These are phyloP conservation scores for Eupithecia vulgata DNA, from an alignment of 2,888 invertebrate species.

Conservation along the genomic window DNA sequence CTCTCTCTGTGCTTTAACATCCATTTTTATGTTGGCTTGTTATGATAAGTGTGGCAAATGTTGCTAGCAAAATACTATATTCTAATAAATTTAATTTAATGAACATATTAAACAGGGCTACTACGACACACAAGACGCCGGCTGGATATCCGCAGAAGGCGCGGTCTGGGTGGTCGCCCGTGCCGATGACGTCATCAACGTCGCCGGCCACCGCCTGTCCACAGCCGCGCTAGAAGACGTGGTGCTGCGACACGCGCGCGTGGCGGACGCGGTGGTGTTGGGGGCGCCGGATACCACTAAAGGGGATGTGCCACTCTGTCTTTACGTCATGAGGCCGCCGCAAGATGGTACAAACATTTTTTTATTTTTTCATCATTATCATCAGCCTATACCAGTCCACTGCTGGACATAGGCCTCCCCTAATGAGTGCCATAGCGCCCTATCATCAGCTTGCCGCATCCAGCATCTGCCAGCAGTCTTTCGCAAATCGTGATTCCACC, in stretches of 20 bases:
- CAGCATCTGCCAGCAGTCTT: too few relatives aligned
- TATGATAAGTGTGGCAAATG: background rate
- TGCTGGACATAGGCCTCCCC: too few relatives aligned
- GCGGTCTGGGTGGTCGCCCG: slow-evolving; percentile 95
- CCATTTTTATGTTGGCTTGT: too few relatives aligned
- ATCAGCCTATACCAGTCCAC: too few relatives aligned
- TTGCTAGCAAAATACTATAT: background rate
- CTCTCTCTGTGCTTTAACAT: too few relatives aligned
- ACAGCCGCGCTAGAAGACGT: slow-evolving; percentile 96
- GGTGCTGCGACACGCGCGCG: slow-evolving; percentile 91
- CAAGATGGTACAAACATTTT: slow-evolving; percentile 61
- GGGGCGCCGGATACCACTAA: slow-evolving; percentile 95
- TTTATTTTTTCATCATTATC: too few relatives aligned
- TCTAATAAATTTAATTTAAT: background rate
- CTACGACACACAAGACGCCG: slow-evolving; percentile 98
- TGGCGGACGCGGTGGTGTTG: slow-evolving; percentile 94
- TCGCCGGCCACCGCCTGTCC: slow-evolving; percentile 95
- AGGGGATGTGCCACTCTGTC: slow-evolving; percentile 94
- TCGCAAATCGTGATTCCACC: too few relatives aligned
- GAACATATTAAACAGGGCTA: slow-evolving; percentile 86
- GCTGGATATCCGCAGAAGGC: slow-evolving; percentile 92
- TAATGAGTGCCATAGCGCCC: too few relatives aligned
- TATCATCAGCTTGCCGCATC: too few relatives aligned
- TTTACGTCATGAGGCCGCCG: slow-evolving; percentile 90
- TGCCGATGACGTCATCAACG: slow-evolving; percentile 97